phyloP scores from a whole-genome alignment of 2,888 invertebrate species.

The Muscina levida region DNA sequence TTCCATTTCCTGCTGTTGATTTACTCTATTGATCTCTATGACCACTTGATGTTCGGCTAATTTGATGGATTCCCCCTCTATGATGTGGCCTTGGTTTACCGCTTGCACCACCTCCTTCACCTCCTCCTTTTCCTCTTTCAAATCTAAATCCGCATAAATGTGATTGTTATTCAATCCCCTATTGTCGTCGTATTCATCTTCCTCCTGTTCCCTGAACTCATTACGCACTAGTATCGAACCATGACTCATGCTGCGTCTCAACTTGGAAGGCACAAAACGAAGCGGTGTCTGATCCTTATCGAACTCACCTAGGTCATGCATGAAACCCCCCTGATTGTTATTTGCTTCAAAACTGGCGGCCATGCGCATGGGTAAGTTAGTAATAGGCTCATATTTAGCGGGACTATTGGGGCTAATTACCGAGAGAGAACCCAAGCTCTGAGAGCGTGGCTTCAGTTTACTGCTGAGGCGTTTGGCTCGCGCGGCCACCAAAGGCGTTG shows the following conservation, averaged over 20 bases:
- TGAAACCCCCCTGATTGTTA: conserved; percentile 67
- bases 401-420: conserved; percentile 78
- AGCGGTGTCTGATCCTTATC: conserved; percentile 63
- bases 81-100: not conserved
- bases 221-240: conserved; percentile 64
- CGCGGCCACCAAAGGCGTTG: conserved; percentile 74
- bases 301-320: conserved; percentile 70
- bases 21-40: conserved; percentile 61
- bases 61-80: not conserved
- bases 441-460: conserved; percentile 77
- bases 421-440: conserved; percentile 79
- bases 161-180: conserved; percentile 72
- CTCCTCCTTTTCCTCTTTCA: conserved; percentile 59
- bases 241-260: conserved; percentile 71
- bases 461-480: conserved; percentile 71
- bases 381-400: conserved; percentile 75
- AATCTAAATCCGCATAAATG: conserved; percentile 77
- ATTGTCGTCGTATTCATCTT: conserved; percentile 48
- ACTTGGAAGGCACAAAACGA: conserved; percentile 70
- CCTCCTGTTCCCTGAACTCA: conserved; percentile 54
- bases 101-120: not conserved
- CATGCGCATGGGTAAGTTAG: conserved; percentile 75
- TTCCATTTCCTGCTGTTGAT: not conserved
- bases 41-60: conserved; percentile 67
- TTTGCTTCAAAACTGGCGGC: conserved; percentile 76